A percentile compares a stretch with the other conserved stretches of the same genome.
Conservation (phyloP, 2,888 invertebrate species). For the Carabus problematicus region DNA sequence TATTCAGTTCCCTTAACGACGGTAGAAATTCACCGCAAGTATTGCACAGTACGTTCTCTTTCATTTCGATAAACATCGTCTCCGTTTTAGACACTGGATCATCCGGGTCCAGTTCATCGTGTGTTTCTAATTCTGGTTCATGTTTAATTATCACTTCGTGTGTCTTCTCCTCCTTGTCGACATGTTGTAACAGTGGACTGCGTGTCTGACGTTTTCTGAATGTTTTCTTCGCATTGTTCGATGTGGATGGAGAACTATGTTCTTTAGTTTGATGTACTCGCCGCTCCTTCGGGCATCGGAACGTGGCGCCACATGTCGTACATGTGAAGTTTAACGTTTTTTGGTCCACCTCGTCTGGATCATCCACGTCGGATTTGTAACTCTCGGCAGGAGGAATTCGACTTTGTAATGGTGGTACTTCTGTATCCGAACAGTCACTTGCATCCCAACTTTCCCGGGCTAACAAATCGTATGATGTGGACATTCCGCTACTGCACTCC, state of each 20-base stretch:
- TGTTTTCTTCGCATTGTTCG: conserved; percentile 51
- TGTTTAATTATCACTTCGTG: conserved; percentile 14
- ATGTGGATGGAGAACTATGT: conserved; percentile 55
- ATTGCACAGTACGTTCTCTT: conserved; percentile 47
- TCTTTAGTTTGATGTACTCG: conserved; percentile 66
- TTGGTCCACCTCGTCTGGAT: conserved; percentile 8
- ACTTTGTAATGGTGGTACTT: conserved; percentile 54
- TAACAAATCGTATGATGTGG: conserved; percentile 69
- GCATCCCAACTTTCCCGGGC: conserved; percentile 74
- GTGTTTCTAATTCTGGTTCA: conserved; percentile 53
- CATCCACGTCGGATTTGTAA: conserved; percentile 13
- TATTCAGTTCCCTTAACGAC: conserved; percentile 53
- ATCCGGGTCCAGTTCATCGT: conserved; percentile 53
- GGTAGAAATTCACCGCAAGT: conserved; percentile 52
- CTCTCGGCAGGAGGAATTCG: conserved; percentile 54
- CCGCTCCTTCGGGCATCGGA: conserved; percentile 69
- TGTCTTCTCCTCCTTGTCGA: conserved; percentile 51
- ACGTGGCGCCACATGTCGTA: conserved; percentile 65
- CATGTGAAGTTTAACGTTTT: conserved; percentile 63
- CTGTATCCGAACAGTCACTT: conserved; percentile 72
- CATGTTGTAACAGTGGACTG: conserved; percentile 52
- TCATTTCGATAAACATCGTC: conserved; percentile 27
- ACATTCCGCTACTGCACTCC: conserved; percentile 60
- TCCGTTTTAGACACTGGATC: conserved; percentile 53
- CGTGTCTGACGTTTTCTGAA: conserved; percentile 47